phyloP scores from a whole-genome alignment of 1,140 invertebrate species.

The Tetramorium parvispinum region DNA sequence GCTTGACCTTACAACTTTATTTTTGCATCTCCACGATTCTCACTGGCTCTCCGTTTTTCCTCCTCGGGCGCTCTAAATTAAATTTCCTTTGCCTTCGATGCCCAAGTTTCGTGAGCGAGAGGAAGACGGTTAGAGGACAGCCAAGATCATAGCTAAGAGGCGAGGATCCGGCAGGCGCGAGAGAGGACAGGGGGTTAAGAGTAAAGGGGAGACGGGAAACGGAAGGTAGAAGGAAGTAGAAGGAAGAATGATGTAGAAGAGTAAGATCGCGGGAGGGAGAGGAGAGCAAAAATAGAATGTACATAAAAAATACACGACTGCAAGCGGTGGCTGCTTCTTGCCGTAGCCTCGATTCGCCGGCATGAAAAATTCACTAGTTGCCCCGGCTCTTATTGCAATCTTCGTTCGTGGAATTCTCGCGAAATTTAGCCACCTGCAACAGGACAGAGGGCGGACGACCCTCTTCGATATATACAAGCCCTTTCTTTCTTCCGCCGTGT shows the following conservation, averaged over 20 bases:
- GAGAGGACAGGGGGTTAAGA: neutral
- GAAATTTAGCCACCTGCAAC: conserved; percentile 56
- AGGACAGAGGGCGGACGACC: conserved; percentile 42
- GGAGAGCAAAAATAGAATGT: conserved; percentile 62
- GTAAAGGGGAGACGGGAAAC: neutral
- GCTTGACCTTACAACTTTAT: conserved; percentile 64
- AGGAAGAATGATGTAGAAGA: conserved; percentile 36
- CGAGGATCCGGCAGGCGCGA: neutral
- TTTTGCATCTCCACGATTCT: conserved; percentile 52
- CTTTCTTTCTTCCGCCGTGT: conserved; percentile 57
- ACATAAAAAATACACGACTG: conserved; percentile 59
- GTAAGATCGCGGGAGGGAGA: neutral
- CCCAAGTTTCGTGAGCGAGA: conserved; percentile 30
- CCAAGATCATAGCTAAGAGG: conserved; percentile 6
- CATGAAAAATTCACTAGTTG: conserved; percentile 70
- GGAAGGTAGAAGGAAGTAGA: conserved; percentile 25
- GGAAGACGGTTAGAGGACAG: conserved; percentile 30
- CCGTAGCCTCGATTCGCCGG: conserved; percentile 20
- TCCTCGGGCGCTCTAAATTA: conserved; percentile 57
- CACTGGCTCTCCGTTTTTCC: conserved; percentile 30
- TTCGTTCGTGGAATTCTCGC: conserved; percentile 50
- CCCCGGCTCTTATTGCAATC: conserved; percentile 57
- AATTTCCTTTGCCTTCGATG: conserved; percentile 60
- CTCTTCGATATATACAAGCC: conserved; percentile 31
- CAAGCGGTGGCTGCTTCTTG: conserved; percentile 15